Percentiles rank a stretch among this genome's conserved stretches.
Evolutionary conservation across 2,797 vertebrate genomes (phyloP).

Genomic region (Myiotriccus ornatus): DNA sequence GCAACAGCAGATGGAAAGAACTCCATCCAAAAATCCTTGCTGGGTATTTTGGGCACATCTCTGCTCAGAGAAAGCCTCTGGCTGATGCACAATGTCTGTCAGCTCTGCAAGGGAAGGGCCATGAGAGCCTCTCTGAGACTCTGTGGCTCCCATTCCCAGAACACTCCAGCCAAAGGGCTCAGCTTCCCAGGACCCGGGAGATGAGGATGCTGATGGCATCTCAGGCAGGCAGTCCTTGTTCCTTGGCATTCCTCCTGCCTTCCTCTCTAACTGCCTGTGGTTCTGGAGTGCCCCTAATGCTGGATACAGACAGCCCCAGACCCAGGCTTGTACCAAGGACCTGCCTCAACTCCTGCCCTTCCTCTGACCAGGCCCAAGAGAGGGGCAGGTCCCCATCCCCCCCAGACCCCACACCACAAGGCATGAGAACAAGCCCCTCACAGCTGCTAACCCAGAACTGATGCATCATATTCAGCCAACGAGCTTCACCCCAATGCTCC

Average conservation of each 20-base stretch:
- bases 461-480: not conserved
- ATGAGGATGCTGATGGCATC: not conserved
- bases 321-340: not conserved
- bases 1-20: slow-evolving; percentile 3
- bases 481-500: not conserved
- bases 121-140: not conserved
- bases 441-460: not conserved
- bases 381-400: not conserved
- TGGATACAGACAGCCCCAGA: not conserved
- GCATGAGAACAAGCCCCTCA: rapidly evolving
- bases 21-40: not conserved
- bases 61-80: not conserved
- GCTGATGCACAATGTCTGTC: not conserved
- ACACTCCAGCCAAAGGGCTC: not conserved
- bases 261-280: not conserved
- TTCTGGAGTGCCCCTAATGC: not conserved
- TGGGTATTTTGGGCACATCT: slow-evolving; percentile 6
- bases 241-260: not conserved
- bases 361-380: not conserved
- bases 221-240: not conserved
- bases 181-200: not conserved
- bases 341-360: not conserved
- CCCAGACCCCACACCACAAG: not conserved
- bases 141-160: not conserved
- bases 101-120: not conserved